Conservation (phyloP, 2,113 vertebrate genomes). For the Dasypus novemcinctus region DNA sequence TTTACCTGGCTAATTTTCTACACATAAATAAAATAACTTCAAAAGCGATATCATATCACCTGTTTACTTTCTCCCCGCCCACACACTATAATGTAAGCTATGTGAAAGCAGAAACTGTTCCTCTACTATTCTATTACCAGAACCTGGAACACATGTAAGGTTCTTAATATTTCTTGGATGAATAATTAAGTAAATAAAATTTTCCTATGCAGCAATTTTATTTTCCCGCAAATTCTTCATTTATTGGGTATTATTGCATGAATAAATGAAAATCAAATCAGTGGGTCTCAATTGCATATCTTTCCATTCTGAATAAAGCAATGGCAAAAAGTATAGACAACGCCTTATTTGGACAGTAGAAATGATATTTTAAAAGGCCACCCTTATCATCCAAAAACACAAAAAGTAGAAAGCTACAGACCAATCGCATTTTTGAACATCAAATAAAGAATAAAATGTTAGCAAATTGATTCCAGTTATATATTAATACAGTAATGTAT, state of each 20-base stretch:
- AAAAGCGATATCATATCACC: background rate
- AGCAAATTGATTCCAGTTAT: background rate
- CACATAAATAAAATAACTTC: background rate
- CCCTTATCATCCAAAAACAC: background rate
- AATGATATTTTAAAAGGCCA: background rate
- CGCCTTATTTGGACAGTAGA: background rate
- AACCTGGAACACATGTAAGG: background rate
- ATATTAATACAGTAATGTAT: background rate
- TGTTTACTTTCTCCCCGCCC: background rate
- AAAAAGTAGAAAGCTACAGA: background rate
- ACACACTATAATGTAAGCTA: background rate
- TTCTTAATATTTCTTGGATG: background rate
- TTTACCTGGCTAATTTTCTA: background rate
- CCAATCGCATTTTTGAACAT: background rate
- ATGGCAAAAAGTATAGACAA: background rate
- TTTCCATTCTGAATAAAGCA: background rate
- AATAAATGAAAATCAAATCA: background rate
- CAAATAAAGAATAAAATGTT: conserved; percentile 16
- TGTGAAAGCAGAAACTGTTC: background rate
- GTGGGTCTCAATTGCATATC: background rate
- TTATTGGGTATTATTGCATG: background rate
- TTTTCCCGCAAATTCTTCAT: background rate
- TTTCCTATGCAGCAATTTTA: background rate
- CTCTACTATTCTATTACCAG: background rate
- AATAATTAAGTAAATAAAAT: background rate